Evolutionary conservation across 2,888 invertebrate genomes (phyloP).

Genomic region (Sepiola atlantica): DNA sequence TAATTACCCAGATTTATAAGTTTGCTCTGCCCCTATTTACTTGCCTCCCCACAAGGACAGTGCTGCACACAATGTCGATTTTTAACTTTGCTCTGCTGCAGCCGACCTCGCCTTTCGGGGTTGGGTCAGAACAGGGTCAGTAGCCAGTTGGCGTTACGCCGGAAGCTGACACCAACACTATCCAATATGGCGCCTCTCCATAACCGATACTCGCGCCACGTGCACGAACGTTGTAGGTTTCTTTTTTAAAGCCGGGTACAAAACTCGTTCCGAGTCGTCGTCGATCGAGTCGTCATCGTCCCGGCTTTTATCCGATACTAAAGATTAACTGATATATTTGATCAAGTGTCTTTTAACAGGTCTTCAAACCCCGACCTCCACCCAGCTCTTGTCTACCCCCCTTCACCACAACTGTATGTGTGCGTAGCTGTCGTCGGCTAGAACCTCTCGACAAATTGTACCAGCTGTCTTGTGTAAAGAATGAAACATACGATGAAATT

Average conservation of each 20-base stretch:
- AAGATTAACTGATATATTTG: conserved; percentile 12
- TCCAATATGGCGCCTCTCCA: not conserved
- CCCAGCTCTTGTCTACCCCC: not conserved
- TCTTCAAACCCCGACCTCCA: not conserved
- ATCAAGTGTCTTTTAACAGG: conserved; percentile 8
- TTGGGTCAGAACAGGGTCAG: too few species aligned
- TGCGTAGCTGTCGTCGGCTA: not conserved
- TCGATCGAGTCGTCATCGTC: not conserved
- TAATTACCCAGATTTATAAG: not conserved
- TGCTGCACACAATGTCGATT: not conserved
- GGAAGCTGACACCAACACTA: conserved; percentile 33
- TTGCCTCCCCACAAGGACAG: not conserved
- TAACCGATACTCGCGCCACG: not conserved
- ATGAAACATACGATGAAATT: not conserved
- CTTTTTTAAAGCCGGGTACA: not conserved
- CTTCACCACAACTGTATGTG: not conserved
- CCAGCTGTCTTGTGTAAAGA: conserved; percentile 32
- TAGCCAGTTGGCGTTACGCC: not conserved
- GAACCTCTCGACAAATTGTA: not conserved
- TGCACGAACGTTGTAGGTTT: not conserved
- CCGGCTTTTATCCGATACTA: not conserved
- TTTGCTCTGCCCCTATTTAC: too few species aligned
- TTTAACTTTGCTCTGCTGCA: not conserved
- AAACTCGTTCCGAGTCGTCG: too few species aligned
- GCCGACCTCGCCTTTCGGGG: not conserved